These are phyloP conservation scores for Toxotes chatareus DNA, from an alignment of 2,113 vertebrate species.

Conservation along the genomic window DNA sequence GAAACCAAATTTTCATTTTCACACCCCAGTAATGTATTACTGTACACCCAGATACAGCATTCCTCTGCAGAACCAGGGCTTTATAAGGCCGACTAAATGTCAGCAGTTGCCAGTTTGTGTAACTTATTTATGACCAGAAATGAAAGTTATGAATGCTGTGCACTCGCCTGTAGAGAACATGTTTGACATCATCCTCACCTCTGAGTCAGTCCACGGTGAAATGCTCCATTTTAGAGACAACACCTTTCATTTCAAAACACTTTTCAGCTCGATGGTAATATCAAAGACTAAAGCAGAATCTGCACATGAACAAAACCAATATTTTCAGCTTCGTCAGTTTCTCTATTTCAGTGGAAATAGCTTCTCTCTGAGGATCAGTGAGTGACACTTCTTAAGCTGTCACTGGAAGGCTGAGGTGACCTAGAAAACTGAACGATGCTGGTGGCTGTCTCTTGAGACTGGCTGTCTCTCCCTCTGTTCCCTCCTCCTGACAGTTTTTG, in stretches of 20 bases:
- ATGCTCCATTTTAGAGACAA: background rate
- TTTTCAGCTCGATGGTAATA: background rate
- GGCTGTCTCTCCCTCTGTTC: constrained; percentile 44
- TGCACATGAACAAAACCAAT: background rate
- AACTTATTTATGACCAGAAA: background rate
- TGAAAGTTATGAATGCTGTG: background rate
- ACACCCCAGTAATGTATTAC: too few relatives aligned
- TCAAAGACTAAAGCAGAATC: background rate
- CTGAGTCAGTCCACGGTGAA: background rate
- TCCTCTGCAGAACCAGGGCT: too few relatives aligned
- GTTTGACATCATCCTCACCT: background rate
- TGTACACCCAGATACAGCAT: too few relatives aligned
- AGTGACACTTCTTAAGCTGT: constrained; percentile 64
- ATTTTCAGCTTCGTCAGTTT: background rate
- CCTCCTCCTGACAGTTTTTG: constrained; percentile 54
- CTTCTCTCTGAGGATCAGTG: constrained; percentile 49
- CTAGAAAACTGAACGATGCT: constrained; percentile 67
- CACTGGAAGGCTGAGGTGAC: constrained; percentile 68
- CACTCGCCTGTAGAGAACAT: background rate
- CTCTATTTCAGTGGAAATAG: constrained; percentile 39
- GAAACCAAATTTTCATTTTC: too few relatives aligned
- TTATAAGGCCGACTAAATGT: background rate
- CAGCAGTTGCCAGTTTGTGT: background rate
- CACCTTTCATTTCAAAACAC: background rate
- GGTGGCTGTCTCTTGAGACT: constrained; percentile 50